These are phyloP conservation scores for Mellilla xanthometata DNA, from an alignment of 2,888 invertebrate species.

Conservation along the genomic window DNA sequence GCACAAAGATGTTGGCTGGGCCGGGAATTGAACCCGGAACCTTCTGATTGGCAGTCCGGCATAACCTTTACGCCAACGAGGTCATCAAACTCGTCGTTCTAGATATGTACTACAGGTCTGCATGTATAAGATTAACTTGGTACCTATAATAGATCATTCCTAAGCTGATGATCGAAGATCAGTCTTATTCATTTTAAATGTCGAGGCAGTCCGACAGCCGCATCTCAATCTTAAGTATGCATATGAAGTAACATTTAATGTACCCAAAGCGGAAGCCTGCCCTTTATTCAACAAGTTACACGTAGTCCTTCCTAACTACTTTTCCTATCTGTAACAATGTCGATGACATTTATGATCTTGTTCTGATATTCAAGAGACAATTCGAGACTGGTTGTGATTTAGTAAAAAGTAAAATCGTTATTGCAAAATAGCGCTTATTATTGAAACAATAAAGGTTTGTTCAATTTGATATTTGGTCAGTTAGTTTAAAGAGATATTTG, in stretches of 20 bases:
- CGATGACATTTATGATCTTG: slow-evolving; percentile 19
- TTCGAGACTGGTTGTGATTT: neutral
- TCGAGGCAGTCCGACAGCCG: slow-evolving; percentile 2
- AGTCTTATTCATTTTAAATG: no score
- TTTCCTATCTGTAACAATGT: slow-evolving; percentile 21
- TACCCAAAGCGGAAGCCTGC: slow-evolving; percentile 25
- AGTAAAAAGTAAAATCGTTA: neutral
- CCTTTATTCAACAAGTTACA: slow-evolving; percentile 25
- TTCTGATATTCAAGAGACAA: neutral
- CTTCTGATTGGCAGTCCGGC: no score
- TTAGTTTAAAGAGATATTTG: no score
- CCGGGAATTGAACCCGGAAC: no score
- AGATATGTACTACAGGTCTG: no score
- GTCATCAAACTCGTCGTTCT: no score
- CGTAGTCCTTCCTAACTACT: slow-evolving; percentile 10
- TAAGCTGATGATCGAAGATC: no score
- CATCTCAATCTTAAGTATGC: slow-evolving; percentile 1
- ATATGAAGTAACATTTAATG: slow-evolving; percentile 16
- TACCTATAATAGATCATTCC: no score
- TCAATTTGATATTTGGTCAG: neutral
- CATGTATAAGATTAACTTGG: no score
- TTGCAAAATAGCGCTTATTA: neutral
- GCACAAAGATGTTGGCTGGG: no score
- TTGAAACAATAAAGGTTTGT: neutral
- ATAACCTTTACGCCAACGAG: no score